Percentiles rank a stretch among this genome's conserved stretches.
Conservation (phyloP, 2,888 invertebrate genomes). For the Muschampia plurimacula region DNA sequence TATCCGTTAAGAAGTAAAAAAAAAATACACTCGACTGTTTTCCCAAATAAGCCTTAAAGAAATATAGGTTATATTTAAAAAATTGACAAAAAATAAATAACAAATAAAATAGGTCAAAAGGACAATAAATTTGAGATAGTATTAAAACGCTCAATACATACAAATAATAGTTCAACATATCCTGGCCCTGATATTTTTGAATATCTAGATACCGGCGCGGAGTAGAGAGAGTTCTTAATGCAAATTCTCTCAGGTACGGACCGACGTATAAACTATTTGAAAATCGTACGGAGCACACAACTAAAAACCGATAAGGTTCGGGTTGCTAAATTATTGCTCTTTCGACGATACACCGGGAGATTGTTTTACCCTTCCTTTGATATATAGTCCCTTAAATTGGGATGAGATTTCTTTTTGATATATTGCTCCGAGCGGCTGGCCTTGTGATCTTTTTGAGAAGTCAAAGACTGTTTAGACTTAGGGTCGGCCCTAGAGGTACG, state of each 20-base stretch:
- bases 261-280: slow-evolving; percentile 34
- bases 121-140: neutral
- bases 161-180: neutral
- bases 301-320: slow-evolving; percentile 44
- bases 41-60: neutral
- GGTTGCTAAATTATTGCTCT: slow-evolving; percentile 43
- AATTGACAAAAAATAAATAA: too few species aligned
- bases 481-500: slow-evolving; percentile 17
- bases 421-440: slow-evolving; percentile 44
- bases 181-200: neutral
- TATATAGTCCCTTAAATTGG: slow-evolving; percentile 53
- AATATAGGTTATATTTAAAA: neutral
- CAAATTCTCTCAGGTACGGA: slow-evolving; percentile 5
- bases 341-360: slow-evolving; percentile 47
- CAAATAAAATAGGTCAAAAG: neutral
- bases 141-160: neutral
- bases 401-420: slow-evolving; percentile 57
- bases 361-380: slow-evolving; percentile 59
- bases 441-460: slow-evolving; percentile 25
- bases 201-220: neutral
- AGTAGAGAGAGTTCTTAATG: neutral
- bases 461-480: slow-evolving; percentile 21
- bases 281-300: slow-evolving; percentile 34
- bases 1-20: too few species aligned
- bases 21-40: neutral